These are phyloP conservation scores for Lepidonotus clava DNA, from an alignment of 2,888 invertebrate species.

Conservation along the genomic window DNA sequence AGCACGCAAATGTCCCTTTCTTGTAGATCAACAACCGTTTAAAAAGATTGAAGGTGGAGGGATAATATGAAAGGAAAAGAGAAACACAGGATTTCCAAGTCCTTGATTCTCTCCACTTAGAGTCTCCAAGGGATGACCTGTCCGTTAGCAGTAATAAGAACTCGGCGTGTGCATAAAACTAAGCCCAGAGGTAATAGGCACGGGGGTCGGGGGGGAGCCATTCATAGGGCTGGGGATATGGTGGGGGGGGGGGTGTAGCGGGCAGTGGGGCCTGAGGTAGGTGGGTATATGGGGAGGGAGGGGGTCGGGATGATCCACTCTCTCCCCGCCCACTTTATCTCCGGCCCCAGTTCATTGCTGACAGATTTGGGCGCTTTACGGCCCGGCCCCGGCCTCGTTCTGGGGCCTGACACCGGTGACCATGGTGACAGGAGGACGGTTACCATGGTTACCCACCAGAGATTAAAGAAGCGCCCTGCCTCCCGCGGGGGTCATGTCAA, in stretches of 20 bases:
- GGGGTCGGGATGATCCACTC: neutral
- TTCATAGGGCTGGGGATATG: constrained; percentile 10
- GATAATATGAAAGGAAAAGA: no score
- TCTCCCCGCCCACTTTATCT: neutral
- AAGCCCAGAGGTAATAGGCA: neutral
- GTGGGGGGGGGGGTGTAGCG: constrained; percentile 30
- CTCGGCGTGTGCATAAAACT: no score
- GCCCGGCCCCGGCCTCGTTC: constrained; percentile 37
- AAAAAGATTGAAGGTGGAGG: no score
- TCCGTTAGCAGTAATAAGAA: no score
- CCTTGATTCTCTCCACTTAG: no score
- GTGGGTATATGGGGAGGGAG: neutral
- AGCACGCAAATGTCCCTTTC: no score
- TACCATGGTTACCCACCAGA: constrained; percentile 55
- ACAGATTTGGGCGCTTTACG: constrained; percentile 33
- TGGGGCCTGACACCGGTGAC: constrained; percentile 43
- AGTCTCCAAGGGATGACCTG: no score
- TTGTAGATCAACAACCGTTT: no score
- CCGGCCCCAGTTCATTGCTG: constrained; percentile 38
- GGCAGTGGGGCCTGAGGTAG: neutral
- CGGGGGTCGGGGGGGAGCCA: neutral
- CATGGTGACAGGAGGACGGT: constrained; percentile 43
- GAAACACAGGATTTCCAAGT: no score
- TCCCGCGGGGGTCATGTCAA: constrained; percentile 40
- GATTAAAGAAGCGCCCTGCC: constrained; percentile 33